Conservation (phyloP, 2,888 invertebrate species). For the Gastrophysa polygoni region DNA sequence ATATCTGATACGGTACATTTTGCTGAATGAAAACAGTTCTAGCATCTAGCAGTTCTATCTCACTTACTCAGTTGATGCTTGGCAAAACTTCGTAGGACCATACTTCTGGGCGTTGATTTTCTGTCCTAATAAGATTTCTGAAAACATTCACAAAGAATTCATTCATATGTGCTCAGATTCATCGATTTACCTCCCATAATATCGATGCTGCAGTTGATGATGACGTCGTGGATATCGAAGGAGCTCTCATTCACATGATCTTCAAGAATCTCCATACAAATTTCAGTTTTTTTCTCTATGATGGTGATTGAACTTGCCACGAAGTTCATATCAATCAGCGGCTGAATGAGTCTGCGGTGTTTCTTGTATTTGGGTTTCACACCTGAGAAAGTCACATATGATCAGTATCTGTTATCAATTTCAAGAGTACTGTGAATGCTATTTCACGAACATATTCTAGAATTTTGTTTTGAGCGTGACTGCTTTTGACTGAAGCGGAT, state of each 20-base stretch:
- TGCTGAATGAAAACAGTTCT: too few species aligned
- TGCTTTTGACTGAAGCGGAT: too few species aligned
- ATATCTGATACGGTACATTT: too few species aligned
- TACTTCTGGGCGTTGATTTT: conserved; percentile 28
- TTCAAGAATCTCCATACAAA: conserved; percentile 38
- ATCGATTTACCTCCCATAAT: conserved; percentile 37
- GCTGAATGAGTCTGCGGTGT: conserved; percentile 41
- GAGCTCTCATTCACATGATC: conserved; percentile 25
- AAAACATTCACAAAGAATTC: background rate
- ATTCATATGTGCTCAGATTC: background rate
- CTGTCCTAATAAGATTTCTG: conserved; percentile 39
- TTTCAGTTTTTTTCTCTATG: conserved; percentile 31
- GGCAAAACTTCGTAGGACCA: conserved; percentile 28
- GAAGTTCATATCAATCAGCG: conserved; percentile 41
- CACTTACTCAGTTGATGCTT: conserved; percentile 33
- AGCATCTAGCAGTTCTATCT: too few species aligned
- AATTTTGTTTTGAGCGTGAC: too few species aligned
- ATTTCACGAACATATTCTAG: too few species aligned
- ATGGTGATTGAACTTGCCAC: conserved; percentile 23
- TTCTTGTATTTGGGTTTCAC: conserved; percentile 33
- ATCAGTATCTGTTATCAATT: too few species aligned
- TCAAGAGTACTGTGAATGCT: too few species aligned
- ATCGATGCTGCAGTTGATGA: conserved; percentile 39
- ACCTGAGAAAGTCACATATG: too few species aligned
- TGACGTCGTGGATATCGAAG: conserved; percentile 34